Conservation (phyloP, 2,888 invertebrate species). For the Cynaeus angustus region DNA sequence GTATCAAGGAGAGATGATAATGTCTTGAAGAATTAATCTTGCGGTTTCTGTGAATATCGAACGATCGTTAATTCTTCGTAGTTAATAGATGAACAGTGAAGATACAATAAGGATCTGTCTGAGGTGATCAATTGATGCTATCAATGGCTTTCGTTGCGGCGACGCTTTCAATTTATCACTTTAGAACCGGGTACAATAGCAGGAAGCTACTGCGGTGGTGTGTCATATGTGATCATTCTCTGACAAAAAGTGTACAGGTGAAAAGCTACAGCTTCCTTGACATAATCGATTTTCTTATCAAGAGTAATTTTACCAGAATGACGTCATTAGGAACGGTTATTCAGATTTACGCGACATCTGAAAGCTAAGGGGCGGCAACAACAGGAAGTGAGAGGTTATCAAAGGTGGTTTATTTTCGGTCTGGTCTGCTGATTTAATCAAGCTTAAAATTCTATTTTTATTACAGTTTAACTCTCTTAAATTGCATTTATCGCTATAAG, state of each 20-base stretch:
- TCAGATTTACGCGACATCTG: slow-evolving; percentile 11
- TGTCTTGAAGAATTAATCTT: slow-evolving; percentile 6
- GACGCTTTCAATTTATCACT: slow-evolving; percentile 25
- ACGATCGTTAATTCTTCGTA: slow-evolving; percentile 16
- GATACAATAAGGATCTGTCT: slow-evolving; percentile 28
- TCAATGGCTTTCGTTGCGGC: slow-evolving; percentile 21
- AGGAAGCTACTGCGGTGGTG: neutral
- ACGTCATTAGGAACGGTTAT: slow-evolving; percentile 17
- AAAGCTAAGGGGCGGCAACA: neutral
- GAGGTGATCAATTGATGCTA: slow-evolving; percentile 26
- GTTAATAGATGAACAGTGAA: slow-evolving; percentile 4
- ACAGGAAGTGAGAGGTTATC: neutral
- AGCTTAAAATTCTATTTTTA: too few relatives aligned
- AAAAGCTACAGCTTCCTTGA: slow-evolving; percentile 4
- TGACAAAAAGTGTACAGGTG: slow-evolving; percentile 1
- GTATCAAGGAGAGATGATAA: slow-evolving; percentile 16
- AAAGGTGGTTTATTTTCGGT: neutral
- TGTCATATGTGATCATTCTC: slow-evolving; percentile 6
- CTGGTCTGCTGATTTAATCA: neutral
- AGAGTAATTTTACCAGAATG: neutral
- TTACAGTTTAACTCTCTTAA: too few relatives aligned
- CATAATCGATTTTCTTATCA: slow-evolving; percentile 24
- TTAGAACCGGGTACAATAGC: neutral
- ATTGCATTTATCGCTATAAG: too few relatives aligned
- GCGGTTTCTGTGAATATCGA: slow-evolving; percentile 11